These are phyloP conservation scores for Apoda limacodes DNA, from an alignment of 2,888 invertebrate genomes.

Conservation along the genomic window DNA sequence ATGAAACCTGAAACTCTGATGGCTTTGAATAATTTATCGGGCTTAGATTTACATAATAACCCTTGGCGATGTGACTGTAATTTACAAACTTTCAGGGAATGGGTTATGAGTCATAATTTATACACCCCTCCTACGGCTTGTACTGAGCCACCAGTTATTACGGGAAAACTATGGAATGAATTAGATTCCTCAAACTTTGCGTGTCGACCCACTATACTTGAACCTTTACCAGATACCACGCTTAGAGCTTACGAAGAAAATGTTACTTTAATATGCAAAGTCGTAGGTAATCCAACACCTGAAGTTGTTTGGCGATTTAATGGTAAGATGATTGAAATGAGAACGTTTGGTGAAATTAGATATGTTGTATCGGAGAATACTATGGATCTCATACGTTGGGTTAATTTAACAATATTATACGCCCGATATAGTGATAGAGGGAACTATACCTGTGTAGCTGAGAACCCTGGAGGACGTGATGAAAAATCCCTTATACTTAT, in stretches of 20 bases:
- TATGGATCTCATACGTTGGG: constrained; percentile 67
- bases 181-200: constrained; percentile 81
- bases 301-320: constrained; percentile 81
- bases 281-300: constrained; percentile 81
- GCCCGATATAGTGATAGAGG: constrained; percentile 76
- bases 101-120: constrained; percentile 78
- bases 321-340: constrained; percentile 69
- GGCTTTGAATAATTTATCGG: constrained; percentile 75
- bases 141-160: constrained; percentile 74
- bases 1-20: constrained; percentile 77
- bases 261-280: constrained; percentile 81
- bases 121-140: constrained; percentile 83
- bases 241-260: constrained; percentile 76
- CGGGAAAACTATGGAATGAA: constrained; percentile 80
- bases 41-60: constrained; percentile 82
- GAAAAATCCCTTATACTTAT: constrained; percentile 79
- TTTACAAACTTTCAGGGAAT: constrained; percentile 82
- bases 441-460: constrained; percentile 83
- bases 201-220: constrained; percentile 82
- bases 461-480: constrained; percentile 83
- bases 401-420: constrained; percentile 76
- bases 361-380: constrained; percentile 57
- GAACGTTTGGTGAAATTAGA: constrained; percentile 59
- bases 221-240: constrained; percentile 69
- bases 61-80: constrained; percentile 93